Evolutionary conservation across 2,797 vertebrate species (phyloP), one percentile per base, ranked within the genome.

Genomic region (Poecilia wingei): DNA sequence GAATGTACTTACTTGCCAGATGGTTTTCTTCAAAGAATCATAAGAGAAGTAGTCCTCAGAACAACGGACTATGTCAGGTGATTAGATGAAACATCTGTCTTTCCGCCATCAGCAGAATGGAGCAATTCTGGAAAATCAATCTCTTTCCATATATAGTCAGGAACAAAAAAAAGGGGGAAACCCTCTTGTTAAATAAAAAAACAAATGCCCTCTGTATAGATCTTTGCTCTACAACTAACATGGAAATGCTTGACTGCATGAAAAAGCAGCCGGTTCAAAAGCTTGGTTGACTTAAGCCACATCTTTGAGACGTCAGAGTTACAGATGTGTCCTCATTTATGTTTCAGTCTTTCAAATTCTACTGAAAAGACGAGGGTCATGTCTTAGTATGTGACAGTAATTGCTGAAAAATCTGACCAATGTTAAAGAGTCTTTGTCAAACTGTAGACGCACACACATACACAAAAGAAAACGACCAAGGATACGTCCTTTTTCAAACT

Each of bases 331-430:
- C 39, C 39, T 41, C 39, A 41, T 41, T 41, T 41, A 70, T 66
- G 31, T 71, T 78, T 77, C 73, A 3, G 81, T 74, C 51, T 13
- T 68, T 79, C 47, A 39, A 77, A 5, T 81, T 75, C 14, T 31
- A 43, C 75, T 75, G 28, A 77, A 77, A 79, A 41, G 6, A 25
- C 49, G 2, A 75, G 0, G 41, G 69, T 78, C 41, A 72, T 6
- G 57, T 59, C 57, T 16, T 13, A 59, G 2, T 31, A 61, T 18
- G 57, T 33, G 70, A 39, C 16, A 39, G 20, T n/a, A 41, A 47
- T 14, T 59, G 43, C 25, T 82, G 64, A 86, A 80, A 53, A 68
- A 76, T 68, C 43, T 83, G 66, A 70, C 75, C 72, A n/a, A 7
- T 36, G 41, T 0, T 80, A 75, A 85, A 20, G 45, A 84, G n/a